A percentile compares a stretch with the other conserved stretches of the same genome.
phyloP scores from a whole-genome alignment of 2,113 vertebrate genomes.

The Polypterus senegalus region DNA sequence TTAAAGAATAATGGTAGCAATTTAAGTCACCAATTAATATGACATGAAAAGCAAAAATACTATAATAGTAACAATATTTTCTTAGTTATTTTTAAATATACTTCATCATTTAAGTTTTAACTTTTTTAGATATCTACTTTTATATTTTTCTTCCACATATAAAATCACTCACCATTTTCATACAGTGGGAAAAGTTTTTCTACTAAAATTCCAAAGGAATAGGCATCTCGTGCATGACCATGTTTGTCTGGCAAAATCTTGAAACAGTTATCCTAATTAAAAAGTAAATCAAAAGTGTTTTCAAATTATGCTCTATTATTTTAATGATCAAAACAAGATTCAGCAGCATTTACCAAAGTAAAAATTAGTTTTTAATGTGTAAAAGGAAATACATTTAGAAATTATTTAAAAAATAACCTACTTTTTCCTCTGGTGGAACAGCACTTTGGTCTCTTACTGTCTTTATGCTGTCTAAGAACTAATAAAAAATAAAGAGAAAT shows the following conservation, averaged over 20 bases:
- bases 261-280: constrained; percentile 65
- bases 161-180: constrained; percentile 60
- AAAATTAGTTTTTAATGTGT: background rate
- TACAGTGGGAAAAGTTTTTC: constrained; percentile 58
- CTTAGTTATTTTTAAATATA: too few species aligned
- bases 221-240: constrained; percentile 78
- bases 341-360: too few species aligned
- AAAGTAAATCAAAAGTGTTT: background rate
- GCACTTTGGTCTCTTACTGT: constrained; percentile 59
- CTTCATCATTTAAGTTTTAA: too few species aligned
- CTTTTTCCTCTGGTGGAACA: constrained; percentile 79
- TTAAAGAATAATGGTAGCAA: too few species aligned
- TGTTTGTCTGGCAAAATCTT: constrained; percentile 57
- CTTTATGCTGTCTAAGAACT: constrained; percentile 73
- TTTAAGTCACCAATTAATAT: too few species aligned
- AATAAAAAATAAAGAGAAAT: constrained; percentile 13
- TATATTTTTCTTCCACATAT: too few species aligned
- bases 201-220: constrained; percentile 72
- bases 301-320: too few species aligned
- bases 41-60: too few species aligned
- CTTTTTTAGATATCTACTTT: too few species aligned
- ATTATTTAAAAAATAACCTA: constrained; percentile 24
- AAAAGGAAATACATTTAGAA: background rate
- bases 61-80: too few species aligned
- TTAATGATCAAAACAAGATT: too few species aligned